These are phyloP conservation scores for Pseudochirops corinnae DNA, from an alignment of 2,797 vertebrate species.

Conservation along the genomic window DNA sequence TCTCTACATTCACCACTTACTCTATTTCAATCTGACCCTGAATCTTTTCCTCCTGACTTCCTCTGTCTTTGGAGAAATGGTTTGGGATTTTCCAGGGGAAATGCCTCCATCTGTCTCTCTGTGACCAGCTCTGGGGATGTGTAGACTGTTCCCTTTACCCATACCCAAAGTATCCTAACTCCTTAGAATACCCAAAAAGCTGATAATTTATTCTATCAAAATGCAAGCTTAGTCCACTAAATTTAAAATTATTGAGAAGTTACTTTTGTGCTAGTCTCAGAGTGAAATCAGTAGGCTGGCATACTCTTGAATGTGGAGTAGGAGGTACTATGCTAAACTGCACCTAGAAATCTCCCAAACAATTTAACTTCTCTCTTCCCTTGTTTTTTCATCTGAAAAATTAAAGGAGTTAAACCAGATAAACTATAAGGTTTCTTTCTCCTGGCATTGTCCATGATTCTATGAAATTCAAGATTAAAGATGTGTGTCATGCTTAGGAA, in stretches of 20 bases:
- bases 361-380: slow-evolving; percentile 4
- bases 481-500: background rate
- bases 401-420: background rate
- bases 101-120: background rate
- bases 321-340: background rate
- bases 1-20: background rate
- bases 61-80: slow-evolving; percentile 69
- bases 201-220: background rate
- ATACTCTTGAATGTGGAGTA: background rate
- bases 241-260: background rate
- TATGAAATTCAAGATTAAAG: background rate
- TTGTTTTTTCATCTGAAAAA: slow-evolving; percentile 27
- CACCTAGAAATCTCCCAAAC: background rate
- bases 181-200: background rate
- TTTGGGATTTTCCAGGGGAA: slow-evolving; percentile 71
- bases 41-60: slow-evolving; percentile 66
- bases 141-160: background rate
- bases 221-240: background rate
- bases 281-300: background rate
- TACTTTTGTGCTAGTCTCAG: background rate
- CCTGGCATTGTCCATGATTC: background rate
- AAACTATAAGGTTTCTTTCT: background rate
- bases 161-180: background rate
- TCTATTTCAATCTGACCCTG: background rate
- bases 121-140: background rate